Conservation (phyloP, 1,140 invertebrate genomes). For the Bemisia tabaci region DNA sequence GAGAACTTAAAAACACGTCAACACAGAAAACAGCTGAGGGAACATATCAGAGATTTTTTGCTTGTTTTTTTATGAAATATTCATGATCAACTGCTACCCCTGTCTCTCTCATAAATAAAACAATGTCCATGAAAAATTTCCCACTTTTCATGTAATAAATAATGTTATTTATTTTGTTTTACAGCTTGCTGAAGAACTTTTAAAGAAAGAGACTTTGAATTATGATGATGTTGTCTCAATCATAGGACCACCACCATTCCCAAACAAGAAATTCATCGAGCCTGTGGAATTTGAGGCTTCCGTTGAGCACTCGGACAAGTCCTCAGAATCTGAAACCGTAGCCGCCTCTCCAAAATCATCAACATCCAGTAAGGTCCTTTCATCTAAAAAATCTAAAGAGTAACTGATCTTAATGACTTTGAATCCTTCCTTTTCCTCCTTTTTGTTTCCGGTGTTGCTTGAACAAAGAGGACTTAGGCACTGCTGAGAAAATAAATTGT, state of each 20-base stretch:
- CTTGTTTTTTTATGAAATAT: too few species aligned
- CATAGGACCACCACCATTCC: conserved; percentile 77
- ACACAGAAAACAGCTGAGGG: too few species aligned
- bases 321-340: background rate
- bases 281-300: conserved; percentile 56
- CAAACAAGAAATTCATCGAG: conserved; percentile 60
- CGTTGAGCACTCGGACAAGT: conserved; percentile 4
- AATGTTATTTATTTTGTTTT: conserved; percentile 22
- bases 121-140: too few species aligned
- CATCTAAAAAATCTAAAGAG: background rate
- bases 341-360: background rate
- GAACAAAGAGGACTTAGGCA: too few species aligned
- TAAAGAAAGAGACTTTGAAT: conserved; percentile 81
- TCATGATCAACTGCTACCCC: too few species aligned
- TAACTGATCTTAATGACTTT: background rate
- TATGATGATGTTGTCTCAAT: conserved; percentile 79
- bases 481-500: too few species aligned
- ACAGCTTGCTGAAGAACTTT: conserved; percentile 70
- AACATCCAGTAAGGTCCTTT: background rate
- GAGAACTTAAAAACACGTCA: too few species aligned
- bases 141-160: too few species aligned
- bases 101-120: too few species aligned
- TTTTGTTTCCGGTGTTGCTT: too few species aligned
- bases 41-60: too few species aligned
- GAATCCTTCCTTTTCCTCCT: too few species aligned